Conservation (phyloP, 2,888 invertebrate genomes). For the Eilema caniola region DNA sequence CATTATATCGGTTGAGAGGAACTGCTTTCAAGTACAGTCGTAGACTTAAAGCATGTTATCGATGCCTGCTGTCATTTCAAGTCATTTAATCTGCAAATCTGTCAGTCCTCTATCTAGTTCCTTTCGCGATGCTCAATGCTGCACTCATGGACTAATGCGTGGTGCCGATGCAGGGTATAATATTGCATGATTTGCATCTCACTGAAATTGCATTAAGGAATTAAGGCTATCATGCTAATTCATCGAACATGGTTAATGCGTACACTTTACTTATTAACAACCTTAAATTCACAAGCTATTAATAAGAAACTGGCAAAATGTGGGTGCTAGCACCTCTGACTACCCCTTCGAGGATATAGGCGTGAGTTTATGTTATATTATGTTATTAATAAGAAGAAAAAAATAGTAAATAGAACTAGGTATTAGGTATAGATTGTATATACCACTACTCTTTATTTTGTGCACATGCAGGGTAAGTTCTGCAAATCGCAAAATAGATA, state of each 20-base stretch:
- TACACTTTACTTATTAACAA: background rate
- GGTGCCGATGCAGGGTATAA: conserved; percentile 32
- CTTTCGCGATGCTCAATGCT: conserved; percentile 55
- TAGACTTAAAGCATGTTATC: conserved; percentile 45
- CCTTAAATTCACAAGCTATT: no score
- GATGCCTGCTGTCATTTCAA: conserved; percentile 55
- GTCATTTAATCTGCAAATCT: conserved; percentile 64
- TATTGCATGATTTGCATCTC: conserved; percentile 4
- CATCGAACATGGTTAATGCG: background rate
- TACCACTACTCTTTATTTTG: no score
- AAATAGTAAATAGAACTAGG: no score
- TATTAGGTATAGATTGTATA: no score
- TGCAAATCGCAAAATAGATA: no score
- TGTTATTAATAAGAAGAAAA: no score
- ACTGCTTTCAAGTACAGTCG: conserved; percentile 37
- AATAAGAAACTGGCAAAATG: no score
- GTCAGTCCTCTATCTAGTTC: conserved; percentile 60
- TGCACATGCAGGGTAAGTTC: no score
- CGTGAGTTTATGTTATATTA: no score
- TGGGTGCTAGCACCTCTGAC: no score
- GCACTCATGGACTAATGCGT: conserved; percentile 46
- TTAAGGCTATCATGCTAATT: background rate
- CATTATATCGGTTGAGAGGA: conserved; percentile 39
- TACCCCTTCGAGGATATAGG: no score
- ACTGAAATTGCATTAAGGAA: background rate